A percentile compares a stretch with the other conserved stretches of the same genome.
These are phyloP conservation scores for Illadopsis cleaveri DNA, from an alignment of 2,113 vertebrate species.

Conservation along the genomic window DNA sequence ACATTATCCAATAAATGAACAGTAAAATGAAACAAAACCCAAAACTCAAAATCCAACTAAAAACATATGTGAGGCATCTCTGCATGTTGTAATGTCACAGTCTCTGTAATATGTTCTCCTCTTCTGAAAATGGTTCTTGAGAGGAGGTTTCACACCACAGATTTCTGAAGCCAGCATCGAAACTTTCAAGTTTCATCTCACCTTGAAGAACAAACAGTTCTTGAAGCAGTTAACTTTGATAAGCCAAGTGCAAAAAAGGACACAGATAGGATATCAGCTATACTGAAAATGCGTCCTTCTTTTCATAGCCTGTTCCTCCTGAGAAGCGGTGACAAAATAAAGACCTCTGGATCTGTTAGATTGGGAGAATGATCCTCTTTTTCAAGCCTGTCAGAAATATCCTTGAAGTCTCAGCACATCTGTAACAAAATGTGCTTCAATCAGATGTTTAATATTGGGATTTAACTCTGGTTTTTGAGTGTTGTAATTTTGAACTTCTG, in stretches of 20 bases:
- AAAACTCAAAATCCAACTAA: neutral
- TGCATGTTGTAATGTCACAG: neutral
- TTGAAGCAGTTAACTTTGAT: neutral
- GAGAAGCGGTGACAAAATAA: neutral
- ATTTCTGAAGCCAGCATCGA: neutral
- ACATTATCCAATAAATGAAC: neutral
- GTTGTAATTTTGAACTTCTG: neutral
- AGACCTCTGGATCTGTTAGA: neutral
- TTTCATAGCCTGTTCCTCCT: neutral
- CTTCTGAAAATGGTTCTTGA: neutral
- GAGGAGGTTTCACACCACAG: neutral
- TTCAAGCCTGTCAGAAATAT: neutral
- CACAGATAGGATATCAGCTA: neutral
- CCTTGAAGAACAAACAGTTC: neutral
- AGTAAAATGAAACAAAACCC: neutral
- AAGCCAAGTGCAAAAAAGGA: neutral
- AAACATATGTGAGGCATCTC: neutral
- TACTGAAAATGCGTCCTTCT: neutral
- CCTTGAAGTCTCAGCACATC: neutral
- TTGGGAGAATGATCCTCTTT: neutral
- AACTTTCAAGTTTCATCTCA: neutral
- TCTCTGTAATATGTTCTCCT: neutral
- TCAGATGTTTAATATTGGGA: neutral
- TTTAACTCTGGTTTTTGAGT: neutral
- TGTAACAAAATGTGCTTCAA: neutral